Evolutionary conservation across 1,140 invertebrate genomes (phyloP), one percentile per base, ranked within the genome.

Genomic region (Aradophagus sp.): DNA sequence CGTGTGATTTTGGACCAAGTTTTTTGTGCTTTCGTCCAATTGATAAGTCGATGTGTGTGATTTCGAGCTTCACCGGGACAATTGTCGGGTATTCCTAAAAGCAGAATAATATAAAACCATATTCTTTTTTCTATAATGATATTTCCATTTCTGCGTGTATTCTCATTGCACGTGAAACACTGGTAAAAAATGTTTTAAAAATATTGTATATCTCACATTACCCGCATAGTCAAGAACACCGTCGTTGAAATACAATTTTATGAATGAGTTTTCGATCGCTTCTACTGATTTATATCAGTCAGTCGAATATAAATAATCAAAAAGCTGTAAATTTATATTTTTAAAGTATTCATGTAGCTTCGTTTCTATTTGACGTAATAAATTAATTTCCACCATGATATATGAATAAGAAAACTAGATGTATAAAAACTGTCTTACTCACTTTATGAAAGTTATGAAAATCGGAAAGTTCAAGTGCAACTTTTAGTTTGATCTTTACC

Each of bases 341-440:
- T 45, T 14, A 23, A 27, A 5, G 26, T 12, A 5, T 36, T 50
- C 14, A 17, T 35, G 26, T n/a, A 39, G n/a, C 32, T 29, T 36
- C 31, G 14, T 56, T n/a, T 48, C 10, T 23, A 17, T 45, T 62
- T 63, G 62, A 56, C 56, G 69, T 31, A 63, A 73, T 44, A 67
- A 73, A 67, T 72, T 56, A 66, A 61, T 72, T 72, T 72, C 69
- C 69, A 72, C 61, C 56, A 66, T 72, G 61, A 72, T 71, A 6
- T 34, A 39, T 6, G 34, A 53, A 65, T 23, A 42, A 12, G 65
- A 58, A 26, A n/a, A n/a, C n/a, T n/a, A n/a, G 23, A 6, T 14
- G 14, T 13, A 34, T 58, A 39, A 56, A 50, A 16, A 53, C 35
- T 55, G 8, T 8, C 8, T 23, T 23, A n/a, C n/a, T n/a, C 20